These are phyloP conservation scores for Notarius quadriscutis DNA, from an alignment of 2,113 vertebrate genomes.

Conservation along the genomic window DNA sequence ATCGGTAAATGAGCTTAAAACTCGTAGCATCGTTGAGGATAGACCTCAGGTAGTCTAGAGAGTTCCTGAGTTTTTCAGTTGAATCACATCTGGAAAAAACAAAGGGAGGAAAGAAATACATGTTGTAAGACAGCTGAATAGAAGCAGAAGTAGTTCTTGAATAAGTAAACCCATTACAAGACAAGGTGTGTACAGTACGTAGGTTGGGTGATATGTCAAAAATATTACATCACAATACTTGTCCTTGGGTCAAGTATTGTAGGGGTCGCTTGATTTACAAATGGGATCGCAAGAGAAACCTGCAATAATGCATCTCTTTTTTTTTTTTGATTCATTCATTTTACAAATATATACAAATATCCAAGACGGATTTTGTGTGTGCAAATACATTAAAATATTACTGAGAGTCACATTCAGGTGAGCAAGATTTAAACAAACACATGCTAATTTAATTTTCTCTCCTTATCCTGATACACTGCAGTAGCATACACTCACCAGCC, in stretches of 20 bases:
- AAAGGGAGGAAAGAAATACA: neutral
- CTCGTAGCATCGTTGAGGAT: constrained; percentile 95
- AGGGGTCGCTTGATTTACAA: neutral
- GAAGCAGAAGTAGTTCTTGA: neutral
- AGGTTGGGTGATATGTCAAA: neutral
- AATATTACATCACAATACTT: neutral
- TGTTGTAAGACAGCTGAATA: neutral
- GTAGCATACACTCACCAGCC: too few species aligned
- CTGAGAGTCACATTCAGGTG: neutral
- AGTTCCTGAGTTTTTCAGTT: constrained; percentile 94
- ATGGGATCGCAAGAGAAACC: neutral
- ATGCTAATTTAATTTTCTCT: neutral
- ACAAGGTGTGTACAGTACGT: neutral
- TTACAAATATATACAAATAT: neutral
- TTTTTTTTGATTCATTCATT: neutral
- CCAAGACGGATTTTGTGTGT: neutral
- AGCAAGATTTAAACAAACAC: neutral
- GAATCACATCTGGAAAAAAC: constrained; percentile 86
- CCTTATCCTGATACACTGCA: too few species aligned
- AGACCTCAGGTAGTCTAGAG: constrained; percentile 96
- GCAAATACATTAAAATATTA: neutral
- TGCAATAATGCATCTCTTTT: neutral
- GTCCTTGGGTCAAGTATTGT: too few species aligned
- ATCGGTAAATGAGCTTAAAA: constrained; percentile 99
- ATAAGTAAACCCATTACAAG: neutral